These are phyloP conservation scores for Synergus laeviventris DNA, from an alignment of 2,888 invertebrate genomes.

Conservation along the genomic window DNA sequence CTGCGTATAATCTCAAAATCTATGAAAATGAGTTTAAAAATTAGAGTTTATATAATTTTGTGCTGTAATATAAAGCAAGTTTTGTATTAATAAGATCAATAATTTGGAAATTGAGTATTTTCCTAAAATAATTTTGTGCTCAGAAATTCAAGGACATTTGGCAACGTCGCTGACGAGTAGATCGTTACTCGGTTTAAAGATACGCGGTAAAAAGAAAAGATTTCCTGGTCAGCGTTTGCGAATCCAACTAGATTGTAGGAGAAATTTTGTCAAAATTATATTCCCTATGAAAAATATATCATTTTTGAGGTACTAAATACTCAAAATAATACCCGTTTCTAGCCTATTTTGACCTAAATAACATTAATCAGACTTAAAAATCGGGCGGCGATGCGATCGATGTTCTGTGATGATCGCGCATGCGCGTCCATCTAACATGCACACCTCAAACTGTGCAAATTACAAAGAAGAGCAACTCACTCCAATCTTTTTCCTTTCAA, in stretches of 20 bases:
- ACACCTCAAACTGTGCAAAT: no score
- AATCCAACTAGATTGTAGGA: constrained; percentile 43
- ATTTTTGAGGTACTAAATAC: not conserved
- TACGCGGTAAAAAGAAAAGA: constrained; percentile 75
- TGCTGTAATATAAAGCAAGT: not conserved
- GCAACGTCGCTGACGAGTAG: constrained; percentile 70
- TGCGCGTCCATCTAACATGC: no score
- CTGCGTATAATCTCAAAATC: no score
- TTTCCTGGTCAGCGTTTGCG: constrained; percentile 58
- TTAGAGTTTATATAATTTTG: not conserved
- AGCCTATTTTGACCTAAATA: not conserved
- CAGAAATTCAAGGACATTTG: constrained; percentile 50
- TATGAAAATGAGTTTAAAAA: no score
- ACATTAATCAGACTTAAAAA: constrained; percentile 23
- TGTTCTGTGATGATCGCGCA: no score
- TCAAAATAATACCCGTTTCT: constrained; percentile 51
- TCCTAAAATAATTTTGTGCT: constrained; percentile 42
- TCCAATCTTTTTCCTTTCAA: no score
- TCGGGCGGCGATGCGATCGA: constrained; percentile 57
- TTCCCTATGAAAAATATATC: constrained; percentile 9
- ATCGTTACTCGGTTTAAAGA: constrained; percentile 73
- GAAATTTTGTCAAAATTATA: not conserved
- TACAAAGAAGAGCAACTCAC: no score
- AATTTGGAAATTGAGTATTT: no score
- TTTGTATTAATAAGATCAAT: no score